Evolutionary conservation across 2,888 invertebrate species (phyloP).

Genomic region (Synergus japonicus): DNA sequence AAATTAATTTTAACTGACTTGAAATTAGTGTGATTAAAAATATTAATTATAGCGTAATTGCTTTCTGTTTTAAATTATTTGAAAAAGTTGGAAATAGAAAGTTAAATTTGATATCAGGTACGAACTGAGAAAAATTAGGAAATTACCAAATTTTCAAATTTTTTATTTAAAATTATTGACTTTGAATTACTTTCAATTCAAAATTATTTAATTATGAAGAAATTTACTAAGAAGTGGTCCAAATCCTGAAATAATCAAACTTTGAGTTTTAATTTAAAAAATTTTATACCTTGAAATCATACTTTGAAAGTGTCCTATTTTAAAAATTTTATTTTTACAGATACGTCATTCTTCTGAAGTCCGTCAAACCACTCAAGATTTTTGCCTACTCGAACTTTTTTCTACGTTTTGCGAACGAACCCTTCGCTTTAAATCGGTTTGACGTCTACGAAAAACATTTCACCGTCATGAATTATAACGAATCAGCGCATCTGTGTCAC

Average conservation of each 20-base stretch:
- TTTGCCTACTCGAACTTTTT: constrained; percentile 89
- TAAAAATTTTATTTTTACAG: constrained; percentile 16
- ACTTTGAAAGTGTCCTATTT: too few relatives aligned
- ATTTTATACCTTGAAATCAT: too few relatives aligned
- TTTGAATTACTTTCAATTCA: neutral
- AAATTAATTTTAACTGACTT: too few relatives aligned
- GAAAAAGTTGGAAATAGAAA: constrained; percentile 55
- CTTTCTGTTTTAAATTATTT: too few relatives aligned
- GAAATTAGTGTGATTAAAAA: too few relatives aligned
- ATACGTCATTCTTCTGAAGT: constrained; percentile 89
- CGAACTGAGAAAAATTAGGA: constrained; percentile 52
- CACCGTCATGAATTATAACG: constrained; percentile 95
- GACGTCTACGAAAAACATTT: constrained; percentile 95
- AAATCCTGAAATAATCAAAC: too few relatives aligned
- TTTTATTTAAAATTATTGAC: too few relatives aligned
- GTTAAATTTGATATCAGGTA: constrained; percentile 97
- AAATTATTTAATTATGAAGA: too few relatives aligned
- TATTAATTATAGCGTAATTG: too few relatives aligned
- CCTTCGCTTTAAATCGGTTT: constrained; percentile 87
- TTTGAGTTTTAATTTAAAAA: too few relatives aligned
- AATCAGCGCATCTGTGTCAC: constrained; percentile 82
- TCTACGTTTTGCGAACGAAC: constrained; percentile 91
- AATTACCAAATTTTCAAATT: too few relatives aligned
- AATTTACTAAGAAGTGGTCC: too few relatives aligned
- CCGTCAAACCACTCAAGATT: constrained; percentile 86